Percentiles rank a stretch among this genome's conserved stretches.
These are phyloP conservation scores for Sebastes elongatus DNA, from an alignment of 2,797 vertebrate genomes.

Conservation along the genomic window DNA sequence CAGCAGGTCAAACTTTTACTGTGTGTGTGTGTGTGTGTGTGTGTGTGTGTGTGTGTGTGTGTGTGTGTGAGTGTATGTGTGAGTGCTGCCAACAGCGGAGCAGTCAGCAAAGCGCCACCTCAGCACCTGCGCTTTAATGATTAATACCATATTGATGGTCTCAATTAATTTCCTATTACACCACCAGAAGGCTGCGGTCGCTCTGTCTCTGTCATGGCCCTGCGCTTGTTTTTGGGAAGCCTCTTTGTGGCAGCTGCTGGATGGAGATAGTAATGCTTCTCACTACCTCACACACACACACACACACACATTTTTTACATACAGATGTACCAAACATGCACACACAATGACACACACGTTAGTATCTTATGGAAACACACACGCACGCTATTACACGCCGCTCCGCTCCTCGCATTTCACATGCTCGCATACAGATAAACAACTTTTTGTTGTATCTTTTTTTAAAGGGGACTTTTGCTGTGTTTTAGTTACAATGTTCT, in stretches of 20 bases:
- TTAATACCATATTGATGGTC: slow-evolving; percentile 91
- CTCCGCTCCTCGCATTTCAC: slow-evolving; percentile 52
- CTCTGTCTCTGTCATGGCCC: slow-evolving; percentile 81
- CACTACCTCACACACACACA: slow-evolving; percentile 34
- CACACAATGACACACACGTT: slow-evolving; percentile 45
- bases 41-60: slow-evolving; percentile 3
- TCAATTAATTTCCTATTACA: slow-evolving; percentile 90
- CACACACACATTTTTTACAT: slow-evolving; percentile 40
- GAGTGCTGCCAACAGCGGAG: slow-evolving; percentile 72
- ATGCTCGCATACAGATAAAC: slow-evolving; percentile 59
- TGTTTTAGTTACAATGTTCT: slow-evolving; percentile 49
- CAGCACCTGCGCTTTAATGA: slow-evolving; percentile 88
- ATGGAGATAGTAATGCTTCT: slow-evolving; percentile 75
- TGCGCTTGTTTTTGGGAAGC: slow-evolving; percentile 77
- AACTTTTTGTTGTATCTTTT: slow-evolving; percentile 66
- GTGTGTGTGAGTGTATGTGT: slow-evolving; percentile 1
- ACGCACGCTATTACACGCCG: slow-evolving; percentile 51
- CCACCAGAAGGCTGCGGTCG: slow-evolving; percentile 82
- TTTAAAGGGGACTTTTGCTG: slow-evolving; percentile 49
- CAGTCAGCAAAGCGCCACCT: slow-evolving; percentile 84
- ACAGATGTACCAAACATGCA: slow-evolving; percentile 60
- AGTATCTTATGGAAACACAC: slow-evolving; percentile 68
- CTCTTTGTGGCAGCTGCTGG: slow-evolving; percentile 82
- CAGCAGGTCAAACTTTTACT: slow-evolving; percentile 82
- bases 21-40: slow-evolving; percentile 5